Evolutionary conservation across 2,113 vertebrate genomes (phyloP).

Genomic region (human): GRCh38 chr7:70716001-70716500

Average conservation of each 20-base stretch:
- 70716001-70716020: not conserved
- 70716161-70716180: not conserved
- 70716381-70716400: no score
- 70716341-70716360: not conserved
- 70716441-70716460: no score
- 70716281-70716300: not conserved
- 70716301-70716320: accelerated
- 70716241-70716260: not conserved
- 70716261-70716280: not conserved
- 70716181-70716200: not conserved
- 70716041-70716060: not conserved
- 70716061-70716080: not conserved
- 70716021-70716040: not conserved
- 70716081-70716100: not conserved
- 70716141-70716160: not conserved
- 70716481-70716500: no score
- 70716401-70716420: no score
- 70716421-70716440: no score
- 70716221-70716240: not conserved
- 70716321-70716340: not conserved
- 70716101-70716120: not conserved
- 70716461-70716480: no score
- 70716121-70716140: accelerated
- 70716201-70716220: not conserved
- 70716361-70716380: no score